Conservation (phyloP, 2,113 vertebrate genomes). For the Myxocyprinus asiaticus region DNA sequence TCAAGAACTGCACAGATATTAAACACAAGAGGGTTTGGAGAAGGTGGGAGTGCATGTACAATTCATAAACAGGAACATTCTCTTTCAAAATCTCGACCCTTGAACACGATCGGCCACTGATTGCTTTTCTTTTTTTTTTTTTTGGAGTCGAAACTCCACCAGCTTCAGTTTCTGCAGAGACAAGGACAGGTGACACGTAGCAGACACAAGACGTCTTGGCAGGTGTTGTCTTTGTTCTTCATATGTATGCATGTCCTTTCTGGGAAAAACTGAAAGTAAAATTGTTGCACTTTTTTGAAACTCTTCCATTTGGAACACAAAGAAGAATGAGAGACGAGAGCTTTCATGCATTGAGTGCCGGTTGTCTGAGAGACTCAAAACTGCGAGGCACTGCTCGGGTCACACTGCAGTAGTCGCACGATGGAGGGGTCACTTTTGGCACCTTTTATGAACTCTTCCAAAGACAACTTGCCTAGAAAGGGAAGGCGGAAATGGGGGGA, state of each 20-base stretch:
- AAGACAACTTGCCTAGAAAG: conserved; percentile 87
- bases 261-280: conserved; percentile 56
- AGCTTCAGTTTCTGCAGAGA: conserved; percentile 36
- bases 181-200: conserved; percentile 44
- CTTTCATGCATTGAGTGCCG: conserved; percentile 76
- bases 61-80: conserved; percentile 51
- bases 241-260: conserved; percentile 56
- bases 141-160: conserved; percentile 25
- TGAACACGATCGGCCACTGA: neutral
- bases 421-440: conserved; percentile 99
- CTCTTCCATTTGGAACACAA: conserved; percentile 60
- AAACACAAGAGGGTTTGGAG: conserved; percentile 1
- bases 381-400: conserved; percentile 93
- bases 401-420: conserved; percentile 96
- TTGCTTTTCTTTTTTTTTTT: neutral
- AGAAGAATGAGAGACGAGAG: conserved; percentile 67
- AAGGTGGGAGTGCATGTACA: conserved; percentile 46
- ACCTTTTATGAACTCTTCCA: conserved; percentile 98
- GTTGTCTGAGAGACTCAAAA: conserved; percentile 79
- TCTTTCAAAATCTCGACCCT: conserved; percentile 39
- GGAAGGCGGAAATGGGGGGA: neutral
- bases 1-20: neutral
- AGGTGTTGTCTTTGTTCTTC: conserved; percentile 50
- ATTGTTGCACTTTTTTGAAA: conserved; percentile 56
- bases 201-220: conserved; percentile 58